phyloP scores from a whole-genome alignment of 64 coral and sea anemone species.

The Hydrozoanthus tunicans region DNA sequence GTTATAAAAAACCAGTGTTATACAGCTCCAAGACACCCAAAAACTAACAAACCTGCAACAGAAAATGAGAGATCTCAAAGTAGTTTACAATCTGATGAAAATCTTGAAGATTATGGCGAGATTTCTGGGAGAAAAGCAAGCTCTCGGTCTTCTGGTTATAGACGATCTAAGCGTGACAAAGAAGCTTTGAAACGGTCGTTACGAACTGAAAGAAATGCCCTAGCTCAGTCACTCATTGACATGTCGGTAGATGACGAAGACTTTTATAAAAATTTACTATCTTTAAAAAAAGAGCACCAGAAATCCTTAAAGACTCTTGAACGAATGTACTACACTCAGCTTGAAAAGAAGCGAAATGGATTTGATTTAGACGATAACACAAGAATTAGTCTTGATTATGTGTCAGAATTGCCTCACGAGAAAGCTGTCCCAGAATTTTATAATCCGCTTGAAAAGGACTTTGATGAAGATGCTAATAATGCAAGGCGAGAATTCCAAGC shows the following conservation, averaged over 20 bases:
- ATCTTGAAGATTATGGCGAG: neutral
- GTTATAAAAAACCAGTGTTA: conserved; percentile 93
- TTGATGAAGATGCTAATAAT: neutral
- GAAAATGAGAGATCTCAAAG: conserved; percentile 73
- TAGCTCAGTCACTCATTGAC: conserved; percentile 75
- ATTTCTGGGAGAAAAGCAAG: conserved; percentile 26
- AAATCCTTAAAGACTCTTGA: conserved; percentile 91
- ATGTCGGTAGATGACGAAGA: conserved; percentile 79
- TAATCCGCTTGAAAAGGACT: conserved; percentile 65
- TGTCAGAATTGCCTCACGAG: neutral
- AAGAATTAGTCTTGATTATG: conserved; percentile 62
- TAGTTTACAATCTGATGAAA: conserved; percentile 28
- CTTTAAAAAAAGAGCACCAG: conserved; percentile 89
- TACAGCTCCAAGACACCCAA: conserved; percentile 91
- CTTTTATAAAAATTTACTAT: conserved; percentile 88
- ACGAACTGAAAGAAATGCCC: conserved; percentile 47
- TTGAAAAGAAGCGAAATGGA: conserved; percentile 59
- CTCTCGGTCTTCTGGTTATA: conserved; percentile 10
- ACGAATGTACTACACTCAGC: conserved; percentile 87
- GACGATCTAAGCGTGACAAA: conserved; percentile 63
- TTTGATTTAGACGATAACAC: conserved; percentile 85
- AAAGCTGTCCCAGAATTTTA: conserved; percentile 55
- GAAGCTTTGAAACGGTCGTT: conserved; percentile 58
- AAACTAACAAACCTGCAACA: conserved; percentile 88
- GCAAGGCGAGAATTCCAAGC: neutral